These are phyloP conservation scores for Irena cyanogastra DNA, from an alignment of 2,113 vertebrate species.

Conservation along the genomic window DNA sequence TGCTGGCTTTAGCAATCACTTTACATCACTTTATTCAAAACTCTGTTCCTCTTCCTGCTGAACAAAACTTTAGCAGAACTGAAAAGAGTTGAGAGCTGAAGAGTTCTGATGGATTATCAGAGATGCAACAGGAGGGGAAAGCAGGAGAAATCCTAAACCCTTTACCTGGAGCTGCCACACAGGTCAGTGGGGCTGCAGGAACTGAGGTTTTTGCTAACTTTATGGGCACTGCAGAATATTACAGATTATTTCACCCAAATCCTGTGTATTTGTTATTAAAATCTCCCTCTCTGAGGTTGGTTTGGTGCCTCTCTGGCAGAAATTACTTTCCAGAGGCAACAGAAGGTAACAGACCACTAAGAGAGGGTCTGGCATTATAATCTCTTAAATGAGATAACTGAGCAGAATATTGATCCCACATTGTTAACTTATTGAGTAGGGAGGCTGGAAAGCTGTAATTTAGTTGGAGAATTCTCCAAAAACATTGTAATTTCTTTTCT, in stretches of 20 bases:
- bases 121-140: neutral
- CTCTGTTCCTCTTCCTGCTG: neutral
- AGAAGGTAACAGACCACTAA: neutral
- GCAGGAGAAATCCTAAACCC: neutral
- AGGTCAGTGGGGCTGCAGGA: neutral
- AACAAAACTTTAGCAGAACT: neutral
- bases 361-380: neutral
- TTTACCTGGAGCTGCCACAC: accelerated
- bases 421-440: neutral
- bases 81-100: neutral
- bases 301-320: neutral
- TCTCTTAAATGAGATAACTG: neutral
- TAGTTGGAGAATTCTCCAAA: neutral
- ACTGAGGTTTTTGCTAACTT: neutral
- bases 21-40: neutral
- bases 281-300: neutral
- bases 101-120: neutral
- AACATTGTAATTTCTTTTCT: neutral
- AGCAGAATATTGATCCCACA: constrained; percentile 9
- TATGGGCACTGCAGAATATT: neutral
- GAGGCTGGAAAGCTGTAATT: neutral
- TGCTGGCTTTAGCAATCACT: neutral
- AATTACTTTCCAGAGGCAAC: neutral
- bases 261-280: neutral
- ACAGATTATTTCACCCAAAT: neutral